Percentiles rank a stretch among this genome's conserved stretches.
These are phyloP conservation scores for Aphis craccivora DNA, from an alignment of 1,140 invertebrate species.

Conservation along the genomic window DNA sequence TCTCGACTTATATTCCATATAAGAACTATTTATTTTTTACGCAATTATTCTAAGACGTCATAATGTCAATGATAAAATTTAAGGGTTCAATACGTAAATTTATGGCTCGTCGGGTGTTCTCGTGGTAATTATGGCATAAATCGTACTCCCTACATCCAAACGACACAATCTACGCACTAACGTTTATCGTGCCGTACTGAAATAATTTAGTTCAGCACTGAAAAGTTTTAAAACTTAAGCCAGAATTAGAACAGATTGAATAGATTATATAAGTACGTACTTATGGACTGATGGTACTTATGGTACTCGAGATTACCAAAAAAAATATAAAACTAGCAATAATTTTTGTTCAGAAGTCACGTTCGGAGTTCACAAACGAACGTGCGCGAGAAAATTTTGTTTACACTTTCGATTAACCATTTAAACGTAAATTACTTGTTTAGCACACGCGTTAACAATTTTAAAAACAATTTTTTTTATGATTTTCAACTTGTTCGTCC, in stretches of 20 bases:
- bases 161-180: not conserved
- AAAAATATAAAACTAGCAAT: not conserved
- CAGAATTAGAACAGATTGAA: not conserved
- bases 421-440: not conserved
- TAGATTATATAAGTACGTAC: not conserved
- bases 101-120: not conserved
- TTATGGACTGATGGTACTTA: not conserved
- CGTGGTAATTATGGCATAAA: not conserved
- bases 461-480: not conserved
- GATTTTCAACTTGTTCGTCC: not conserved
- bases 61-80: not conserved
- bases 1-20: not conserved
- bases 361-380: not conserved
- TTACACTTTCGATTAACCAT: not conserved
- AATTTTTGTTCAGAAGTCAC: not conserved
- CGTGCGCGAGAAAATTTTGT: not conserved
- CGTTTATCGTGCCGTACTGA: not conserved
- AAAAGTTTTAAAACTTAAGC: not conserved
- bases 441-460: not conserved
- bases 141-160: not conserved
- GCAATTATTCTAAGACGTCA: not conserved
- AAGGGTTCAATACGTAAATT: not conserved
- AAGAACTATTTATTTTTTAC: not conserved
- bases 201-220: not conserved
- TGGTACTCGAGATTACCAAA: not conserved